Percentiles rank a stretch among this genome's conserved stretches.
phyloP scores from a whole-genome alignment of 2,797 vertebrate species.

The Simalia tracyae region DNA sequence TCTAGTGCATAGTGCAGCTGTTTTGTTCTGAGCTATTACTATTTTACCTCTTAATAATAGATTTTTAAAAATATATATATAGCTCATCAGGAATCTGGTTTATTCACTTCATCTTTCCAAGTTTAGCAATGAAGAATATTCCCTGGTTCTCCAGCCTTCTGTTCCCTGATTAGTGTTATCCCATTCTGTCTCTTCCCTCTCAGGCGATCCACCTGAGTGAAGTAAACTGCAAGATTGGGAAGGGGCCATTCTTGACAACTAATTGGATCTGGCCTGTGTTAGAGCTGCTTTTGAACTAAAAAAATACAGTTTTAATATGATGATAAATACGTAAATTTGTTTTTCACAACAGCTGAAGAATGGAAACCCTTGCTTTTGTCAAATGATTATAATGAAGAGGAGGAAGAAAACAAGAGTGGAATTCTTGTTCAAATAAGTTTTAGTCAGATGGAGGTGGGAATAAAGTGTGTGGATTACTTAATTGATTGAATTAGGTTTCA shows the following conservation, averaged over 20 bases:
- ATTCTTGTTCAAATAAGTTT: constrained; percentile 16
- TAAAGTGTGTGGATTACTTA: background rate
- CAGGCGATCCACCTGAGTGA: constrained; percentile 4
- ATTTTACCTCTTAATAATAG: background rate
- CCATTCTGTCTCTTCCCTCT: constrained; percentile 32
- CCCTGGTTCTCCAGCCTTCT: background rate
- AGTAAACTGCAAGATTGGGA: constrained; percentile 10
- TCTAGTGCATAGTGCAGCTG: background rate
- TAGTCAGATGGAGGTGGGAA: background rate
- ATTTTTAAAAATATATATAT: background rate
- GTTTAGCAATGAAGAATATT: background rate
- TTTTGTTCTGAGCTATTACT: background rate
- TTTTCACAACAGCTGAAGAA: constrained; percentile 19
- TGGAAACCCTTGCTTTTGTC: constrained; percentile 15
- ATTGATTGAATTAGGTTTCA: background rate
- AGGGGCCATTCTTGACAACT: constrained; percentile 25
- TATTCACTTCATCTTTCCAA: background rate
- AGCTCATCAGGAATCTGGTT: background rate
- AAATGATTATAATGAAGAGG: constrained; percentile 3
- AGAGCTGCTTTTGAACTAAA: constrained; percentile 3
- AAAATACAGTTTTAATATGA: constrained; percentile 28
- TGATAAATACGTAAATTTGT: constrained; percentile 13
- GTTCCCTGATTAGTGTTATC: constrained; percentile 23
- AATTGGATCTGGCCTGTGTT: constrained; percentile 33
- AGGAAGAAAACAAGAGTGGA: constrained; percentile 6